phyloP scores from a whole-genome alignment of 2,797 vertebrate species.

The Hoplostethus mediterraneus region DNA sequence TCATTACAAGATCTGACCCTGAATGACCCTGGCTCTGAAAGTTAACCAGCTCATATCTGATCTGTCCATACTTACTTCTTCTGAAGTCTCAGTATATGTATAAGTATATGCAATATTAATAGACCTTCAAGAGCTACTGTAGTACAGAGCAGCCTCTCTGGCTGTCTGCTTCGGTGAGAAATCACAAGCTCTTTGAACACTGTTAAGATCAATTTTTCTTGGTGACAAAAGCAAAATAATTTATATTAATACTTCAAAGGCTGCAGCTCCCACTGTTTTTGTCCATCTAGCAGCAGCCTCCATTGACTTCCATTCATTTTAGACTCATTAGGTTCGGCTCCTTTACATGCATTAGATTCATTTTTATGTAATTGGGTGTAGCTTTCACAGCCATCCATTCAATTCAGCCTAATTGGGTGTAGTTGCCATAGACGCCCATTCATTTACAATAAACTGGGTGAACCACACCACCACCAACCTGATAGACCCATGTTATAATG shows the following conservation, averaged over 20 bases:
- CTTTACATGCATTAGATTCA: constrained; percentile 33
- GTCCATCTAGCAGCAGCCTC: neutral
- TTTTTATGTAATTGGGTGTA: constrained; percentile 49
- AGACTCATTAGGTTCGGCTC: constrained; percentile 49
- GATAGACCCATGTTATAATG: constrained; percentile 47
- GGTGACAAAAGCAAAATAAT: neutral
- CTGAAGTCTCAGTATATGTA: neutral
- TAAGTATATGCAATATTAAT: neutral
- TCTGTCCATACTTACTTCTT: neutral
- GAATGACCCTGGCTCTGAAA: neutral
- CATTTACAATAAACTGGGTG: constrained; percentile 35
- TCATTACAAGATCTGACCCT: neutral
- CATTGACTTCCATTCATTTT: constrained; percentile 38
- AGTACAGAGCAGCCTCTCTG: neutral
- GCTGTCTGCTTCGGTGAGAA: neutral
- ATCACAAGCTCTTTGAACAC: constrained; percentile 1
- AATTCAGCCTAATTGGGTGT: constrained; percentile 49
- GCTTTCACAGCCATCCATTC: constrained; percentile 43
- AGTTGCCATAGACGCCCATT: constrained; percentile 28
- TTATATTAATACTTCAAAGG: neutral
- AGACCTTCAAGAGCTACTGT: neutral
- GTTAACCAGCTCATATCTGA: neutral
- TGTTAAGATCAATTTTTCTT: neutral
- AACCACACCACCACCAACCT: constrained; percentile 44
- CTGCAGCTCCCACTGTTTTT: neutral